Conservation (phyloP, 2,113 vertebrate species). For the Atlantisia rogersi region DNA sequence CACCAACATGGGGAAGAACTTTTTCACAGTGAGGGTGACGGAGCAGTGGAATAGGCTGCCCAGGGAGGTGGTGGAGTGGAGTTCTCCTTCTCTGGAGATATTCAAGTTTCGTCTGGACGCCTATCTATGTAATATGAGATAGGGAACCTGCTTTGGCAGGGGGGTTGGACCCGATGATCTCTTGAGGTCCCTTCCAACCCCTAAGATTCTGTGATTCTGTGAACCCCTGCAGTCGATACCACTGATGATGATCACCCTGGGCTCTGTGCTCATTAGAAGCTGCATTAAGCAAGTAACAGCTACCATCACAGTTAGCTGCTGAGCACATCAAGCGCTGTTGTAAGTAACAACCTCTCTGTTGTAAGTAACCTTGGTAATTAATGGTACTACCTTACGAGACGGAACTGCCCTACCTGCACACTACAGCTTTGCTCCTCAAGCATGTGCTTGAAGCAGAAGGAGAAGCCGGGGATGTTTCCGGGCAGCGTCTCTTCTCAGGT, state of each 20-base stretch:
- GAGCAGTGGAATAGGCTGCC: no score
- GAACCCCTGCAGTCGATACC: not conserved
- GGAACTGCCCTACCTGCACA: not conserved
- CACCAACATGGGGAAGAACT: no score
- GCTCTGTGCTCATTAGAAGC: not conserved
- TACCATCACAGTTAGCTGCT: not conserved
- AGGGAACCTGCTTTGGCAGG: no score
- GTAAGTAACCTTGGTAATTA: not conserved
- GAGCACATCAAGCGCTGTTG: rapidly evolving
- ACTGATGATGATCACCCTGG: not conserved
- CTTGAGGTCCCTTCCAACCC: no score
- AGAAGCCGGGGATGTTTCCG: not conserved
- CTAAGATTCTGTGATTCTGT: no score
- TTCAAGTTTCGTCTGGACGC: no score
- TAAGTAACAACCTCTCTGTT: not conserved
- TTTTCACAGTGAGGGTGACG: no score
- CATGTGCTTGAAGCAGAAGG: not conserved
- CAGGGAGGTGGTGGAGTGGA: no score
- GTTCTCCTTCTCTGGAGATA: no score
- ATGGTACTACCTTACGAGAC: not conserved
- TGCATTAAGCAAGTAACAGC: not conserved
- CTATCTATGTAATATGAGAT: no score
- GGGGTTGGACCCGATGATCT: no score
- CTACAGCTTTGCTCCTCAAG: not conserved
- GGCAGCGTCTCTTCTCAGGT: not conserved